Evolutionary conservation across 2,113 vertebrate species (phyloP), one percentile per base, ranked within the genome.

Genomic region (Hypanus sabinus): DNA sequence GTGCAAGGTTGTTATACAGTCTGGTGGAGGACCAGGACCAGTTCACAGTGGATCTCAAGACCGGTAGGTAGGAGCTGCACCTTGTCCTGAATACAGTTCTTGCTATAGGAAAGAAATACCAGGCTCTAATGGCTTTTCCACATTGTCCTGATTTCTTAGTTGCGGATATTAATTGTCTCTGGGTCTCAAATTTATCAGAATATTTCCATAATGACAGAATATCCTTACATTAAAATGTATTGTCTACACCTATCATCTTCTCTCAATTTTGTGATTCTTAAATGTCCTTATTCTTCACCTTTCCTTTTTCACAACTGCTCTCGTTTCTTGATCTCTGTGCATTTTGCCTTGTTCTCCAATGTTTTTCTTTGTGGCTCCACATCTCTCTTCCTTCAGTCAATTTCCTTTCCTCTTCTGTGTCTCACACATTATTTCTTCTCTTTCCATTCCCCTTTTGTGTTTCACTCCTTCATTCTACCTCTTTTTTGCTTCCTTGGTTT

Each of bases 1-100:
- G 99, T 55, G 99, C 99, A 81, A 95, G 98, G 91, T 97, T 99
- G 75, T 97, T 99, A 79, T 99, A 99, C 97, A 99, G 98, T 0
- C 97, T 99, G n/a, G 96, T 99, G 96, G 98, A 99, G 0, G 98
- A 98, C 4, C 98, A 99, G 95, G 98, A 95, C 95, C 98, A 98
- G 96, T 99, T 99, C 95, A 97, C 97, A 0, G 99, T 99, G 95
- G 98, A 99, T 96, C 97, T 96, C 95, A 97, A 98, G 96, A 98
- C 98, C n/a, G 99, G 99, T 99, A 96, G 91, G 91, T 99, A 96
- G 91, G 91, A 93, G 38, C 91, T 11, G 22, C 71, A 75, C 36
- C 70, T 93, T 93, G 91, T 93, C 91, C 68, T 93, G 91, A 65
- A 68, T 90, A 90, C 85, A 18, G 85, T 68, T 90, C 30, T 75